Percentiles rank a stretch among this genome's conserved stretches.
These are phyloP conservation scores for Allacma fusca DNA, from an alignment of 2,888 invertebrate genomes.

Conservation along the genomic window DNA sequence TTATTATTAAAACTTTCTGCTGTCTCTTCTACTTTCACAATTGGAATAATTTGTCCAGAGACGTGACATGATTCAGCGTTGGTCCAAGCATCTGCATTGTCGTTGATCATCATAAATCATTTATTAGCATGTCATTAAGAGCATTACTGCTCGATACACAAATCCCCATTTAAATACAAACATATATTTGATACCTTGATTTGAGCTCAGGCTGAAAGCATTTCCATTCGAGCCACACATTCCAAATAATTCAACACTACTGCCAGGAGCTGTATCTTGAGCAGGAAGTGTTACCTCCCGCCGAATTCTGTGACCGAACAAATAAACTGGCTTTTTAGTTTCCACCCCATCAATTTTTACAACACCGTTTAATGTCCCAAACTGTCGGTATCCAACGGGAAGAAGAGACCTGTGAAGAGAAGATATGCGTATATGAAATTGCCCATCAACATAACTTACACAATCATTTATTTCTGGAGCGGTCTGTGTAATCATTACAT, in stretches of 20 bases:
- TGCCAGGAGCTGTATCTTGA: background rate
- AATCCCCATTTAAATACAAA: too few species aligned
- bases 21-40: constrained; percentile 47
- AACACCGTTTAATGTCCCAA: constrained; percentile 71
- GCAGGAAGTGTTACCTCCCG: background rate
- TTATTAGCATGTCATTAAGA: too few species aligned
- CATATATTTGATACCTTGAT: too few species aligned
- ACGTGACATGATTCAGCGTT: constrained; percentile 54
- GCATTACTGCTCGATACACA: too few species aligned
- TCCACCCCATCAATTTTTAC: constrained; percentile 66
- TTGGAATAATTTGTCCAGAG: constrained; percentile 35
- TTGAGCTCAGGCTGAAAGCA: constrained; percentile 53
- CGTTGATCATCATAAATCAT: too few species aligned
- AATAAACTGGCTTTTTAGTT: constrained; percentile 65
- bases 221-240: constrained; percentile 51
- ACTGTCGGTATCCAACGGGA: constrained; percentile 71
- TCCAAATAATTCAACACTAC: constrained; percentile 54
- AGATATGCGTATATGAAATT: background rate
- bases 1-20: constrained; percentile 40
- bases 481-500: too few species aligned
- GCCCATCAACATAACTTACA: too few species aligned
- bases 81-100: constrained; percentile 54
- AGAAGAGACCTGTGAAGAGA: constrained; percentile 35
- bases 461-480: too few species aligned
- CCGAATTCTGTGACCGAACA: constrained; percentile 67